These are phyloP conservation scores for Pterocles gutturalis DNA, from an alignment of 2,113 vertebrate genomes.

Conservation along the genomic window DNA sequence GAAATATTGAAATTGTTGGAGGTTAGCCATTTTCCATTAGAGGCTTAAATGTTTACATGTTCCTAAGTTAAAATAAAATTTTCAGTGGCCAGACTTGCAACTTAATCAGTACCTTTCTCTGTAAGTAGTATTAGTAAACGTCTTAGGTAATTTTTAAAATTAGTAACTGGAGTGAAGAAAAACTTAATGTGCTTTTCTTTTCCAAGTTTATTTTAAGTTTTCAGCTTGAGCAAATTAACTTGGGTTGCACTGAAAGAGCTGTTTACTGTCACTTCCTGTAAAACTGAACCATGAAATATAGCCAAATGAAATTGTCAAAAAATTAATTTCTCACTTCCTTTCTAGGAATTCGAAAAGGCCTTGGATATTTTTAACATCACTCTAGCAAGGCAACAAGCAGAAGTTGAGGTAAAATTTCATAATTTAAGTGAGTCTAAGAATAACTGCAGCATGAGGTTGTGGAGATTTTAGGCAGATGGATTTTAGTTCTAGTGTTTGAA, in stretches of 20 bases:
- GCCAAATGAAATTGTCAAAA: neutral
- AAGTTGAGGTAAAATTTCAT: conserved; percentile 89
- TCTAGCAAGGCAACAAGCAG: conserved; percentile 93
- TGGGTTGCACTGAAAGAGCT: neutral
- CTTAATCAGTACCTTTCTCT: neutral
- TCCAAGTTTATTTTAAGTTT: neutral
- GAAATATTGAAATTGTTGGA: conserved; percentile 82
- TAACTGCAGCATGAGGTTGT: neutral
- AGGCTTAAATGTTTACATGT: neutral
- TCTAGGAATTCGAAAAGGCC: conserved; percentile 86
- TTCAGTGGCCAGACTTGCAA: neutral
- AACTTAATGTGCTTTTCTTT: neutral
- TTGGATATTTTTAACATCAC: conserved; percentile 99
- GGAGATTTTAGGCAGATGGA: neutral
- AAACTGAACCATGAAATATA: neutral
- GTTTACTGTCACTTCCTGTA: neutral
- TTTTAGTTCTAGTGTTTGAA: neutral
- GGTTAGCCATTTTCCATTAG: conserved; percentile 74
- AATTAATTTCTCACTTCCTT: conserved; percentile 28
- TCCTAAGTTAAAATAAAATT: neutral
- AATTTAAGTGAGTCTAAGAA: neutral
- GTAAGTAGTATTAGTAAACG: neutral
- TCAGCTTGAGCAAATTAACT: neutral
- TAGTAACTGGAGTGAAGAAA: neutral
- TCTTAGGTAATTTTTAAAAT: neutral